These are phyloP conservation scores for Bostrychus sinensis DNA, from an alignment of 2,113 vertebrate genomes.

Conservation along the genomic window DNA sequence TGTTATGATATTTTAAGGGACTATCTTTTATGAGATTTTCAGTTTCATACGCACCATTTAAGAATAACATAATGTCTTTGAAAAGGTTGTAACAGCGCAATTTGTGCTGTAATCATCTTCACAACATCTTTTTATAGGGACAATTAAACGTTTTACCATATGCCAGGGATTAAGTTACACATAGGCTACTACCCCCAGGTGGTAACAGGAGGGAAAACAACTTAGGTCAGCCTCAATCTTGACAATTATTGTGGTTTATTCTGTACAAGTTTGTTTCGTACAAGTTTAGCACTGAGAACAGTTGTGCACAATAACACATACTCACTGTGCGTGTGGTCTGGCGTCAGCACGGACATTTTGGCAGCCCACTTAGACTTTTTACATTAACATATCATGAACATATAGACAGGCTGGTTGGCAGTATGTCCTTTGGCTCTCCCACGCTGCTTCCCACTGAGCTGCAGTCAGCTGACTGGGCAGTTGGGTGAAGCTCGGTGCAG, in stretches of 20 bases:
- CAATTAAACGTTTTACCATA: not conserved
- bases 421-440: slow-evolving; percentile 20
- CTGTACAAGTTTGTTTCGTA: too few species aligned
- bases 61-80: not conserved
- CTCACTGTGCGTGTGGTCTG: too few species aligned
- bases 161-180: not conserved
- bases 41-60: not conserved
- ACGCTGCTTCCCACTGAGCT: slow-evolving; percentile 53
- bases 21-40: not conserved
- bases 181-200: slow-evolving; percentile 30
- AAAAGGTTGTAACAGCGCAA: not conserved
- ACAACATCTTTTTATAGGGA: not conserved
- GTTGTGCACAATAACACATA: not conserved
- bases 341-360: slow-evolving; percentile 20
- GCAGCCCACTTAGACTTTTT: slow-evolving; percentile 19
- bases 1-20: too few species aligned
- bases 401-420: slow-evolving; percentile 20
- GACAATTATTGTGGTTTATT: too few species aligned
- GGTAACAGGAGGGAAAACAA: slow-evolving; percentile 3
- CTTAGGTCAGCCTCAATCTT: too few species aligned
- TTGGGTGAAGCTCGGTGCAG: slow-evolving; percentile 44
- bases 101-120: not conserved
- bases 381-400: slow-evolving; percentile 25
- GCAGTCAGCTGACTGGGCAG: slow-evolving; percentile 72
- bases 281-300: too few species aligned